Base-by-base conservation (phyloP, 2,113 vertebrate genomes). In the Myiagra hebetior region DNA sequence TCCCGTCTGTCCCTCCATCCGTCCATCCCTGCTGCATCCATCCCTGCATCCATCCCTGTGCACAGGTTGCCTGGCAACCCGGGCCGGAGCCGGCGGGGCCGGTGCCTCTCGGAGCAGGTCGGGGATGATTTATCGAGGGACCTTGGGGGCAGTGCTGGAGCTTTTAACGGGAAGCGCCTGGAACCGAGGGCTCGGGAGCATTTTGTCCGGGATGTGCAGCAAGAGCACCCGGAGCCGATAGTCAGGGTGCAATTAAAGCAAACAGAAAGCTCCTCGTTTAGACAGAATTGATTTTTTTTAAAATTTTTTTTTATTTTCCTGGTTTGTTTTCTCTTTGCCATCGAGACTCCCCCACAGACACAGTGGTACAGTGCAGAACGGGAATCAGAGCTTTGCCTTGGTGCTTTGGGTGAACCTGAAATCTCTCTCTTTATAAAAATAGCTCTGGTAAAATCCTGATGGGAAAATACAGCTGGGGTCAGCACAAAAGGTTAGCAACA, bases 61-160 rank as follows among this genome's bases (percentile, higher is more conserved):
- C 97, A 81, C 62, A 42, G 95, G 99, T 99, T 98, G 98, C 99
- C 96, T 99, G 98, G 99, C 99, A 99, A 99, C 99, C 95, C 83
- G 52, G 98, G 98, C 98, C 97, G 95, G 98, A 98, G 98, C 98
- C 98, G 97, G 98, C 95, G 96, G 87, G 97, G 98, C 98, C 98
- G 98, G 98, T 97, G 98, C 98, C 88, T 99, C 98, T 98, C 96
- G 97, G 98, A 98, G 98, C 98, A 98, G 98, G 98, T 98, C 98
- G 98, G 98, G 98, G 98, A 97, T 99, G 49, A 41, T 55, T 55
- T 42, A 55, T 42, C 98, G 98, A 93, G 98, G 98, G 98, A 98
- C 97, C 97, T 95, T 78, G 97, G 98, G 98, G 98, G 98, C 98
- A 98, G 98, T 98, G 98, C 98, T 96, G 97, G 98, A 98, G 98